Percentiles rank a stretch among this genome's conserved stretches.
phyloP scores from a whole-genome alignment of 1,140 invertebrate genomes.

The Heliconius himera region DNA sequence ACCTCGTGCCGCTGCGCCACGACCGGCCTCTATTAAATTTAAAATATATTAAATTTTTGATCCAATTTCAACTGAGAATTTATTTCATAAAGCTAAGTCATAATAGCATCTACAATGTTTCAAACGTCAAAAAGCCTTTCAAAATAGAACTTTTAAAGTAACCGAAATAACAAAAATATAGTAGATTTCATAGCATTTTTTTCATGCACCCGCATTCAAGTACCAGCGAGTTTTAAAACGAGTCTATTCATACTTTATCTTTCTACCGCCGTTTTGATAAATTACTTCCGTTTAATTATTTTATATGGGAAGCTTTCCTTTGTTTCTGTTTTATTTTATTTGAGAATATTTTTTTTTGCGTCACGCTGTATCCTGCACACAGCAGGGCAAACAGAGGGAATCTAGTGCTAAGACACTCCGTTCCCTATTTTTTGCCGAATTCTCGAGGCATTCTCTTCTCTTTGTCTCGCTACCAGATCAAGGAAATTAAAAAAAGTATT shows the following conservation, averaged over 20 bases:
- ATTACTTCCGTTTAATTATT: conserved; percentile 11
- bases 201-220: conserved; percentile 13
- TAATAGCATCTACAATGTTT: background rate
- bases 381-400: no score
- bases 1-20: no score
- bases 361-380: no score
- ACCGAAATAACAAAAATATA: background rate
- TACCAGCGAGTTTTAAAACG: conserved; percentile 3
- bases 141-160: background rate
- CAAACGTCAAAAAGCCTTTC: background rate
- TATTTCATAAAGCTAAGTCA: background rate
- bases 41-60: background rate
- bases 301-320: background rate
- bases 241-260: conserved; percentile 1
- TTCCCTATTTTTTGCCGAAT: no score
- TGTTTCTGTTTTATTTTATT: background rate
- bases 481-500: no score
- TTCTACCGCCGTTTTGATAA: conserved; percentile 6
- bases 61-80: background rate
- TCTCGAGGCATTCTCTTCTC: no score
- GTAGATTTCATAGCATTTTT: conserved; percentile 5
- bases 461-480: no score
- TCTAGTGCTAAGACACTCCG: no score
- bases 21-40: no score
- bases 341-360: background rate